Conservation (phyloP, 1,140 invertebrate genomes). For the Drosophila arawakana region DNA sequence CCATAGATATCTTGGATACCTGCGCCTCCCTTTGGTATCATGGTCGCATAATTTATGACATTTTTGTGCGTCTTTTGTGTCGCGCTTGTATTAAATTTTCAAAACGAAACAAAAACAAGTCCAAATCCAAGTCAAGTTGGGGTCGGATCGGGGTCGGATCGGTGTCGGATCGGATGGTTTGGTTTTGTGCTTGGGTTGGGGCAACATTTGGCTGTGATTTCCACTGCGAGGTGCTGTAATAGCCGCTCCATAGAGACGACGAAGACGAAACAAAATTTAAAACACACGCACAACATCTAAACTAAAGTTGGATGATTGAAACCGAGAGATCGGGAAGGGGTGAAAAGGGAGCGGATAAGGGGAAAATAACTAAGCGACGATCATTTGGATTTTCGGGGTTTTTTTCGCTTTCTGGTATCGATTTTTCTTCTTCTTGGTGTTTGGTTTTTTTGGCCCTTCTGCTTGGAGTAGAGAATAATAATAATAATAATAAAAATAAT, state of each 20-base stretch:
- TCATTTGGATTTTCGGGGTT: constrained; percentile 62
- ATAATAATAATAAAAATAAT: constrained; percentile 83
- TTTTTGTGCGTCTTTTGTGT: constrained; percentile 83
- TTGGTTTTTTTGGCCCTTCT: constrained; percentile 52
- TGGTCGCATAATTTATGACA: constrained; percentile 83
- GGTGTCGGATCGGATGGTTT: constrained; percentile 2
- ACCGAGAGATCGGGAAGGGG: constrained; percentile 1
- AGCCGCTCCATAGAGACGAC: constrained; percentile 45
- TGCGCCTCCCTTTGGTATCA: constrained; percentile 69
- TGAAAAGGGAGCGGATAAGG: neutral
- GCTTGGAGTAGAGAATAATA: constrained; percentile 68
- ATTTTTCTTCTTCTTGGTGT: constrained; percentile 46
- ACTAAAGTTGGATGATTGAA: constrained; percentile 35
- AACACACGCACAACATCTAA: constrained; percentile 75
- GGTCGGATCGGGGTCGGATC: neutral
- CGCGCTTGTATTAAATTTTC: constrained; percentile 79
- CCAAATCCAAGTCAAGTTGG: constrained; percentile 35
- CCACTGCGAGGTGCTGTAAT: constrained; percentile 53
- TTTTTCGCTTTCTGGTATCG: constrained; percentile 59
- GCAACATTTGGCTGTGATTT: constrained; percentile 65
- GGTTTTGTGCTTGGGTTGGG: constrained; percentile 3
- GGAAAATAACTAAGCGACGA: constrained; percentile 64
- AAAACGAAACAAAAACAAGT: constrained; percentile 50
- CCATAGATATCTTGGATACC: constrained; percentile 55
- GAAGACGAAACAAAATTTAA: constrained; percentile 75